Percentiles rank a stretch among this genome's conserved stretches.
Conservation (phyloP, 2,113 vertebrate species). For the Girardinichthys multiradiatus region DNA sequence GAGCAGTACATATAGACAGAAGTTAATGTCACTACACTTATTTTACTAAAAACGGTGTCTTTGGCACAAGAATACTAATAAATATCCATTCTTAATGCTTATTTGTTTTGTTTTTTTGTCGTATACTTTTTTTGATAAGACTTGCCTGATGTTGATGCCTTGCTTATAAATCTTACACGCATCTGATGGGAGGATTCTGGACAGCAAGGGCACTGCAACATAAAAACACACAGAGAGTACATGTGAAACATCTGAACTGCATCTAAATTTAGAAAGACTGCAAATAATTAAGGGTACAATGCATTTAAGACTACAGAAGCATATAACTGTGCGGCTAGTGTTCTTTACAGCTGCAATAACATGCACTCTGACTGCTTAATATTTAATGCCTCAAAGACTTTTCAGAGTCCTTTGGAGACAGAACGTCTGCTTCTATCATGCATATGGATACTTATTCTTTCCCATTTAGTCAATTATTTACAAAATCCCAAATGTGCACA, state of each 20-base stretch:
- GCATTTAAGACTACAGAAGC: slow-evolving; percentile 23
- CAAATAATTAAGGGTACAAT: slow-evolving; percentile 25
- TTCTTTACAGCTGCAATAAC: slow-evolving; percentile 3
- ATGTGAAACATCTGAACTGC: slow-evolving; percentile 13
- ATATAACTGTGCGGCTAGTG: slow-evolving; percentile 16
- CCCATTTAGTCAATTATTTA: slow-evolving; percentile 55
- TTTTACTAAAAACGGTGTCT: neutral
- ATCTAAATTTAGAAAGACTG: slow-evolving; percentile 51
- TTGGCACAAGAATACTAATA: too few relatives aligned
- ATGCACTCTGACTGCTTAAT: slow-evolving; percentile 29
- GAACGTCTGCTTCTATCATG: neutral
- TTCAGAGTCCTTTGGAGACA: neutral
- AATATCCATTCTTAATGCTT: too few relatives aligned
- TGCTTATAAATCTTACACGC: slow-evolving; percentile 99
- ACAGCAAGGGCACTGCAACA: slow-evolving; percentile 96
- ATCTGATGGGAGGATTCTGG: slow-evolving; percentile 98
- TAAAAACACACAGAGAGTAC: slow-evolving; percentile 41
- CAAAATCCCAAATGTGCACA: slow-evolving; percentile 9
- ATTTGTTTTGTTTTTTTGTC: too few relatives aligned
- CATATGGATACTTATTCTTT: neutral
- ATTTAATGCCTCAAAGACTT: slow-evolving; percentile 29
- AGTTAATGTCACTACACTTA: neutral
- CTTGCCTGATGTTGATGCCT: slow-evolving; percentile 98
- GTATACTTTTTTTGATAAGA: slow-evolving; percentile 13
- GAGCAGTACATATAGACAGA: slow-evolving; percentile 1